A percentile compares a stretch with the other conserved stretches of the same genome.
phyloP scores from a whole-genome alignment of 2,113 vertebrate species.

The Xyliphius kryptos region DNA sequence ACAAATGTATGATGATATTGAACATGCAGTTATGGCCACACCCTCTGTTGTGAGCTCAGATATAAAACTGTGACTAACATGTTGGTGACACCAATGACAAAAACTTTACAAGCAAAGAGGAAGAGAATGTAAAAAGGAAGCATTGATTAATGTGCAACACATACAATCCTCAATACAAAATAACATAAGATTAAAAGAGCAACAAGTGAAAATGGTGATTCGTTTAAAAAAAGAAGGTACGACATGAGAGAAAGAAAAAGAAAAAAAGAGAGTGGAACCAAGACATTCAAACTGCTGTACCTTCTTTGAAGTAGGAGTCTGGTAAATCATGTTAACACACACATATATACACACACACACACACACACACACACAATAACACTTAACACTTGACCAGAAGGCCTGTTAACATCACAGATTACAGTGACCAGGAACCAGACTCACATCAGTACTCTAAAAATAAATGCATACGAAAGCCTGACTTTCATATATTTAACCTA shows the following conservation, averaged over 20 bases:
- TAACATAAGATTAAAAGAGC: neutral
- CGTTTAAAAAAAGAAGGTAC: neutral
- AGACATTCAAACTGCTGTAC: slow-evolving; percentile 8
- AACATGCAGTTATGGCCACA: too few species aligned
- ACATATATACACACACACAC: neutral
- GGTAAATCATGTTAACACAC: slow-evolving; percentile 18
- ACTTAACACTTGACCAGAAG: neutral
- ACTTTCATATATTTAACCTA: too few species aligned
- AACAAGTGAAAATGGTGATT: neutral
- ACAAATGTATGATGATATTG: too few species aligned
- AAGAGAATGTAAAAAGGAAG: too few species aligned
- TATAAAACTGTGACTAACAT: too few species aligned
- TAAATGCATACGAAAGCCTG: too few species aligned
- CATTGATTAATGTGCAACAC: neutral
- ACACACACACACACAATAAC: neutral
- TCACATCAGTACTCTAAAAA: too few species aligned
- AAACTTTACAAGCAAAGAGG: too few species aligned
- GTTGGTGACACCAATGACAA: too few species aligned
- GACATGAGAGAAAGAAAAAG: neutral
- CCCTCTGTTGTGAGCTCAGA: too few species aligned
- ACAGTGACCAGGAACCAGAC: too few species aligned
- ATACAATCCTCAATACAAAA: neutral
- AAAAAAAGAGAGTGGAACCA: neutral
- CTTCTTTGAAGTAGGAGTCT: slow-evolving; percentile 31
- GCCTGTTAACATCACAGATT: neutral